A percentile compares a stretch with the other conserved stretches of the same genome.
These are phyloP conservation scores for Dendropsophus ebraccatus DNA, from an alignment of 2,113 vertebrate species.

Conservation along the genomic window DNA sequence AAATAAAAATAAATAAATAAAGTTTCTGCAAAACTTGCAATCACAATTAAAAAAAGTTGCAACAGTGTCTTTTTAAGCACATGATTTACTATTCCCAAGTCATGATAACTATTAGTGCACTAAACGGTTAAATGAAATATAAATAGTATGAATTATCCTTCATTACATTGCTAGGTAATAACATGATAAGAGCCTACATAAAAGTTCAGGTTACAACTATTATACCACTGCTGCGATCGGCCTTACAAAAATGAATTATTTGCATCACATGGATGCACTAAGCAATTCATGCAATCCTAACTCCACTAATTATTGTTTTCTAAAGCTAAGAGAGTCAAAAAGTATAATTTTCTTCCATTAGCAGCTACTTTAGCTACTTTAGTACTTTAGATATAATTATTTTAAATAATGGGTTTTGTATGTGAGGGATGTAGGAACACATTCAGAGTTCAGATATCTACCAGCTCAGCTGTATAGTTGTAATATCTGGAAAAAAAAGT, in stretches of 20 bases:
- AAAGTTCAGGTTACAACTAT: background rate
- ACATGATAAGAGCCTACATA: background rate
- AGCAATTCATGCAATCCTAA: background rate
- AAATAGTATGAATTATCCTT: background rate
- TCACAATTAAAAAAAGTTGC: too few relatives aligned
- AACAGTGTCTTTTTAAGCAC: too few relatives aligned
- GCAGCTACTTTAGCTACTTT: conserved; percentile 1
- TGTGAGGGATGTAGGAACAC: background rate
- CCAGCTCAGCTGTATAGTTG: background rate
- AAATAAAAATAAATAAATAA: too few relatives aligned
- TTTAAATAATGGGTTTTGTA: conserved; percentile 17
- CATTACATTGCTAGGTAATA: background rate
- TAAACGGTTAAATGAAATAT: background rate
- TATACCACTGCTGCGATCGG: background rate
- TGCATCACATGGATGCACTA: background rate
- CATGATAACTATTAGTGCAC: too few relatives aligned
- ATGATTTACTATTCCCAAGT: too few relatives aligned
- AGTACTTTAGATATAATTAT: conserved; percentile 4
- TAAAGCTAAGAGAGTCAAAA: conserved; percentile 6
- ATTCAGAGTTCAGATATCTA: background rate
- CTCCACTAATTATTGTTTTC: conserved; percentile 20
- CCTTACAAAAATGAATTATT: conserved; percentile 10
- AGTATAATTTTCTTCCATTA: conserved; percentile 34
- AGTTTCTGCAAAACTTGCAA: too few relatives aligned
- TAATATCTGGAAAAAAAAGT: background rate